A percentile compares a stretch with the other conserved stretches of the same genome.
phyloP scores from a whole-genome alignment of 2,888 invertebrate genomes.

The Athalia circularis region DNA sequence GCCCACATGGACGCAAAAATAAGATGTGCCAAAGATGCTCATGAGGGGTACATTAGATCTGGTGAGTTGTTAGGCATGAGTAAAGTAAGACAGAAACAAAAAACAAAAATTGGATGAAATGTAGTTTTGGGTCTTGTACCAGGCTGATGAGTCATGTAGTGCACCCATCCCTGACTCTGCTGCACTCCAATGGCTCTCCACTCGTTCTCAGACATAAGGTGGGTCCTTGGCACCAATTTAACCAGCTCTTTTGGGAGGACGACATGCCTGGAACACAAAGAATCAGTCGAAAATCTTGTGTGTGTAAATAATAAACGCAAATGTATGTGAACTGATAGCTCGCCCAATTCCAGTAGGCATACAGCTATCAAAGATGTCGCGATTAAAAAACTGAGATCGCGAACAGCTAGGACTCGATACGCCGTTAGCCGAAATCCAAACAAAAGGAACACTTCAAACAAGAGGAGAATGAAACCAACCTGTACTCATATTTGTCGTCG shows the following conservation, averaged over 20 bases:
- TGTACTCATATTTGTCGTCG: conserved; percentile 93
- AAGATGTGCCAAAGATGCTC: too few relatives aligned
- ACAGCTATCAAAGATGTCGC: neutral
- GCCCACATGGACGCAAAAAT: too few relatives aligned
- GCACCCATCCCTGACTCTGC: conserved; percentile 97
- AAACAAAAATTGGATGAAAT: conserved; percentile 3
- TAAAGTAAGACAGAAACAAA: conserved; percentile 40
- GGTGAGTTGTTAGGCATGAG: too few relatives aligned
- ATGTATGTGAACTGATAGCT: neutral
- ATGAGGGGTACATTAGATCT: too few relatives aligned
- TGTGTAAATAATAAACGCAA: neutral
- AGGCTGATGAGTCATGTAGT: conserved; percentile 97
- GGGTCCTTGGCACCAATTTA: conserved; percentile 92
- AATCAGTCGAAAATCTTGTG: conserved; percentile 9
- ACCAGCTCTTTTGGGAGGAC: conserved; percentile 94
- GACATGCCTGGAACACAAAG: conserved; percentile 85
- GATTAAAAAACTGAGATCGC: neutral
- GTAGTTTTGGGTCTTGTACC: conserved; percentile 76
- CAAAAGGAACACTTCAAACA: conserved; percentile 15
- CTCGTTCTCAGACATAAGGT: conserved; percentile 94
- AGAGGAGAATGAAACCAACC: conserved; percentile 77
- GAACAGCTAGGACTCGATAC: neutral
- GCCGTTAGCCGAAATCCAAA: conserved; percentile 1
- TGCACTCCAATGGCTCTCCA: conserved; percentile 97
- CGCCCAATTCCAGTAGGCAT: neutral